Evolutionary conservation across 1,140 invertebrate genomes (phyloP), one percentile per base, ranked within the genome.

Genomic region (Caenorhabditis remanei): DNA sequence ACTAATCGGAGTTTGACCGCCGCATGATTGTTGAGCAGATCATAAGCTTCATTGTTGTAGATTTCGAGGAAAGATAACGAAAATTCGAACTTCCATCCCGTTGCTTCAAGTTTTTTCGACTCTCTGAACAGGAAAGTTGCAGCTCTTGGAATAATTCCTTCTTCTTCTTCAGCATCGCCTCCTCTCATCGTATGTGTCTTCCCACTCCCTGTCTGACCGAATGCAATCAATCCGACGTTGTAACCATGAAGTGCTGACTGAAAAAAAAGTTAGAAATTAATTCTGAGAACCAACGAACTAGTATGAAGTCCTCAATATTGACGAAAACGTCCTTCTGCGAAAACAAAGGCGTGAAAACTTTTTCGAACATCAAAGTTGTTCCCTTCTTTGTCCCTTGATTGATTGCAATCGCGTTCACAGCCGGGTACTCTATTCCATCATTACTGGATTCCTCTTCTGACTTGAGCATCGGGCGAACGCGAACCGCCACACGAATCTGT

Each of bases 141-240:
- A 0, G 96, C 95, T 89, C 96, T 94, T 9, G 96, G 96, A 89
- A 97, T 97, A 93, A 97, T 96, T 4, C 93, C 93, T 32, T 63
- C 55, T 88, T 63, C 55, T 88, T 93, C 93, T 11, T 95, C 94
- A 11, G 92, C 93, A 11, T 21, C 32, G 21, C 91, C 92, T 58
- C 96, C 97, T 4, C 96, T 96, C 96, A 98, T 98, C 0, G 96
- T 96, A 93, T 95, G 95, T 0, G 96, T 98, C 93, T 98, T 98
- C 0, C 97, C 96, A 89, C 96, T 97, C 9, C 96, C 96, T 4
- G 97, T 98, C 93, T 98, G 97, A 0, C 97, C 97, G 94, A 98
- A 98, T 0, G 97, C 97, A 92, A 97, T 91, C 88, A 97, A 96
- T n/a, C 97, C 98, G 0, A 97, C 95, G 94, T 98, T 98, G 91